Evolutionary conservation across 92 coral and sea anemone genomes (phyloP).

Genomic region (Siderastrea radians): DNA sequence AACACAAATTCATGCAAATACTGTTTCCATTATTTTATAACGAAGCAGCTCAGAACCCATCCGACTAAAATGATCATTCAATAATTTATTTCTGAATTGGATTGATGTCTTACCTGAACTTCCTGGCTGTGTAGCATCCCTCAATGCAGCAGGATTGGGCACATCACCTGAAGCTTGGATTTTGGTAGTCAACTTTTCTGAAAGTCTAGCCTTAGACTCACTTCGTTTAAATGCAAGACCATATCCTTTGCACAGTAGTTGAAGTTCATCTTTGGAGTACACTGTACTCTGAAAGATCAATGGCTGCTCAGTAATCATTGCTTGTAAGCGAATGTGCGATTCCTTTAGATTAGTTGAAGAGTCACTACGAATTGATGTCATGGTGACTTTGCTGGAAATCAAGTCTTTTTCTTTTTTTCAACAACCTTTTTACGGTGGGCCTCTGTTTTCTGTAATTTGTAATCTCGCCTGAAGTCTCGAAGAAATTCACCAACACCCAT

Average conservation of each 20-base stretch:
- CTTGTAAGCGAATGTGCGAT: constrained; percentile 40
- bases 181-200: not conserved
- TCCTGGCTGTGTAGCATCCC: too few relatives aligned
- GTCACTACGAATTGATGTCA: constrained; percentile 25
- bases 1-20: too few relatives aligned
- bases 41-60: too few relatives aligned
- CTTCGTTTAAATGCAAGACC: constrained; percentile 30
- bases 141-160: too few relatives aligned
- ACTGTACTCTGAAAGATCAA: constrained; percentile 37
- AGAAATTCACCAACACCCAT: constrained; percentile 69
- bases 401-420: constrained; percentile 39
- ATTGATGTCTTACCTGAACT: too few relatives aligned
- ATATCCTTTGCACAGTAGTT: constrained; percentile 36
- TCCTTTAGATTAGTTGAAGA: constrained; percentile 5
- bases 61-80: too few relatives aligned
- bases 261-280: constrained; percentile 41
- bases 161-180: not conserved
- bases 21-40: too few relatives aligned
- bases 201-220: constrained; percentile 27
- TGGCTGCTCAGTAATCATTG: constrained; percentile 44
- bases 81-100: too few relatives aligned
- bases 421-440: constrained; percentile 66
- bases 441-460: constrained; percentile 61
- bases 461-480: constrained; percentile 54
- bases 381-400: constrained; percentile 22